Evolutionary conservation across 2,888 invertebrate species (phyloP).

Genomic region (Corbicula japonica): DNA sequence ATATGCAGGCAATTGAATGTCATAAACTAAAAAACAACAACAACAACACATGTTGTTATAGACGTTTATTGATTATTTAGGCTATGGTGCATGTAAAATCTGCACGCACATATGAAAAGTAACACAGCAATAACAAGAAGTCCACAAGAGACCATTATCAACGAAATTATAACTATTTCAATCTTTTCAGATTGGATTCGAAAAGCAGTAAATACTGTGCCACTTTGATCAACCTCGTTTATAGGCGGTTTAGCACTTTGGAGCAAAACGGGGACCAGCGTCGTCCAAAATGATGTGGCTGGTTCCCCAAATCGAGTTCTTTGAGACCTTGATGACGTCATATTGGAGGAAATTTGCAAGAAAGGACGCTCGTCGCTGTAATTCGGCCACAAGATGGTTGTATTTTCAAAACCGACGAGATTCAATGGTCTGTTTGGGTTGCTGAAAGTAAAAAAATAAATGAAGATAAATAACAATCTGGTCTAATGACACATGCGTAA

Average conservation of each 20-base stretch:
- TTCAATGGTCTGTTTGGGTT: constrained; percentile 50
- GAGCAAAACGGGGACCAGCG: constrained; percentile 50
- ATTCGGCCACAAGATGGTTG: constrained; percentile 40
- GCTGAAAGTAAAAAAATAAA: constrained; percentile 40
- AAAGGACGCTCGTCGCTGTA: constrained; percentile 43
- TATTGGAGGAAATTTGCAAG: constrained; percentile 42
- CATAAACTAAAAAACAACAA: no score
- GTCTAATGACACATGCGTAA: not conserved
- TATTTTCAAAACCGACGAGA: constrained; percentile 18
- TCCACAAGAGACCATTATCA: constrained; percentile 21
- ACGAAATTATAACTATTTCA: constrained; percentile 27
- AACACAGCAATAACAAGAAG: constrained; percentile 23
- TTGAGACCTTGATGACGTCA: constrained; percentile 35
- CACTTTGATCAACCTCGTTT: not conserved
- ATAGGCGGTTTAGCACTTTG: constrained; percentile 6
- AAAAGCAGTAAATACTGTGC: constrained; percentile 22
- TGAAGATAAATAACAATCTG: not conserved
- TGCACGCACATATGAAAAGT: constrained; percentile 28
- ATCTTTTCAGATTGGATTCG: constrained; percentile 24
- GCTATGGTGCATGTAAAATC: no score
- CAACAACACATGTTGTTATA: no score
- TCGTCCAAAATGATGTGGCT: constrained; percentile 53
- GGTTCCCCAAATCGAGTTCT: constrained; percentile 49
- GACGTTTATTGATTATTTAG: no score
- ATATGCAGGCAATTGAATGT: no score